Evolutionary conservation across 1,140 invertebrate species (phyloP).

Genomic region (Eubasilissa regina): DNA sequence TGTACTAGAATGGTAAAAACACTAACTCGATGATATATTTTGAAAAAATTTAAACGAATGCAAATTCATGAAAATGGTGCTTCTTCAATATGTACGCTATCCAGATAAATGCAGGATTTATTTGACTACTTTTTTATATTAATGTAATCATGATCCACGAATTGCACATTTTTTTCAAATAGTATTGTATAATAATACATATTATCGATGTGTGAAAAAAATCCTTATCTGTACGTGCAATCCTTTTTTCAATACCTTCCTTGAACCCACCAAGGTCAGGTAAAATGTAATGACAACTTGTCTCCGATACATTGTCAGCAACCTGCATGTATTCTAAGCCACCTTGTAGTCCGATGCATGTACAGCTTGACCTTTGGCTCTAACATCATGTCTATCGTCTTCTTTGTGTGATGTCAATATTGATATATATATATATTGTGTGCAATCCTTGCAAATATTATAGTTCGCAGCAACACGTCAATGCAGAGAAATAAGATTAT

Average conservation of each 20-base stretch:
- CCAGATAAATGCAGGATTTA: too few relatives aligned
- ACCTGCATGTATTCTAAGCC: conserved; percentile 1
- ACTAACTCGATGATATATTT: neutral
- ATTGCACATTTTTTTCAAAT: too few relatives aligned
- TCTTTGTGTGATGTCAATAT: conserved; percentile 34
- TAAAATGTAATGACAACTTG: conserved; percentile 19
- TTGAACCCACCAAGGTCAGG: conserved; percentile 33
- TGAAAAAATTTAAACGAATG: neutral
- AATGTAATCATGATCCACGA: too few relatives aligned
- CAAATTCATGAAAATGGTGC: too few relatives aligned
- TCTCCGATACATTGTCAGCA: conserved; percentile 29
- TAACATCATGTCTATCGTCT: conserved; percentile 36
- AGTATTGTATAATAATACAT: too few relatives aligned
- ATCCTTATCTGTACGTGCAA: neutral
- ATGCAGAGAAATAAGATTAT: conserved; percentile 37
- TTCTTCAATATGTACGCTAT: too few relatives aligned
- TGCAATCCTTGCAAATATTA: conserved; percentile 38
- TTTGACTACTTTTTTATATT: too few relatives aligned
- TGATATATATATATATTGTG: conserved; percentile 31
- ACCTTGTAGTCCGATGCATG: conserved; percentile 31
- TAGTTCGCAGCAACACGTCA: conserved; percentile 34
- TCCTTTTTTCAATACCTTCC: neutral
- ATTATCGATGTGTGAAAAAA: conserved; percentile 1
- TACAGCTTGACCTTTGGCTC: conserved; percentile 43
- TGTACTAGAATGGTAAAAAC: neutral